Evolutionary conservation across 2,888 invertebrate species (phyloP).

Genomic region (Charanyca ferruginea): DNA sequence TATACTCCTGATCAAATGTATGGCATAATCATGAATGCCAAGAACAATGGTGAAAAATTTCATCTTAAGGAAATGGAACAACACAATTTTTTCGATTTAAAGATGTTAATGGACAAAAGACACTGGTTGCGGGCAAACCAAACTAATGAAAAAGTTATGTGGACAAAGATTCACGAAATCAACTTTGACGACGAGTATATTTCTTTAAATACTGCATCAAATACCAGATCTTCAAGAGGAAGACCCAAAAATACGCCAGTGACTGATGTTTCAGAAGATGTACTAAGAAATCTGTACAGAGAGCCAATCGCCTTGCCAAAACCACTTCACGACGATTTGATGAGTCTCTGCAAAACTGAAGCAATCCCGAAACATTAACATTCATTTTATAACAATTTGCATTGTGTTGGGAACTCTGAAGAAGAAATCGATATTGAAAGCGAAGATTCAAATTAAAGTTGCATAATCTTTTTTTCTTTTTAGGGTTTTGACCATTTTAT

Average conservation of each 20-base stretch:
- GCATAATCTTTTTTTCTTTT: not conserved
- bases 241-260: constrained; percentile 37
- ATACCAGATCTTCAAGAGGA: constrained; percentile 39
- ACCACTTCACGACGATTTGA: constrained; percentile 43
- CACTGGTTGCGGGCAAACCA: constrained; percentile 32
- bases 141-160: constrained; percentile 35
- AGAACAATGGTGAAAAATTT: constrained; percentile 38
- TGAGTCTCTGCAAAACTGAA: constrained; percentile 45
- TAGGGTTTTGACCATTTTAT: not conserved
- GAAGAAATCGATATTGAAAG: constrained; percentile 13
- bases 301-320: constrained; percentile 43
- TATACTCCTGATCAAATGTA: constrained; percentile 41
- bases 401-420: constrained; percentile 32
- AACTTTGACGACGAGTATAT: constrained; percentile 32
- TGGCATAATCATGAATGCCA: constrained; percentile 39
- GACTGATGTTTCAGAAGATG: constrained; percentile 36
- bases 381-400: constrained; percentile 46
- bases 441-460: constrained; percentile 9
- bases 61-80: constrained; percentile 38
- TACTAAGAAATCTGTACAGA: constrained; percentile 32
- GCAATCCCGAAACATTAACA: constrained; percentile 47
- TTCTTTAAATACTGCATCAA: constrained; percentile 28
- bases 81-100: constrained; percentile 28
- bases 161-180: constrained; percentile 30
- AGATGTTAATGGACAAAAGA: constrained; percentile 35